Percentiles rank a stretch among this genome's conserved stretches.
Evolutionary conservation across 2,797 vertebrate genomes (phyloP).

Genomic region (Cynodonichthys magdalenae): DNA sequence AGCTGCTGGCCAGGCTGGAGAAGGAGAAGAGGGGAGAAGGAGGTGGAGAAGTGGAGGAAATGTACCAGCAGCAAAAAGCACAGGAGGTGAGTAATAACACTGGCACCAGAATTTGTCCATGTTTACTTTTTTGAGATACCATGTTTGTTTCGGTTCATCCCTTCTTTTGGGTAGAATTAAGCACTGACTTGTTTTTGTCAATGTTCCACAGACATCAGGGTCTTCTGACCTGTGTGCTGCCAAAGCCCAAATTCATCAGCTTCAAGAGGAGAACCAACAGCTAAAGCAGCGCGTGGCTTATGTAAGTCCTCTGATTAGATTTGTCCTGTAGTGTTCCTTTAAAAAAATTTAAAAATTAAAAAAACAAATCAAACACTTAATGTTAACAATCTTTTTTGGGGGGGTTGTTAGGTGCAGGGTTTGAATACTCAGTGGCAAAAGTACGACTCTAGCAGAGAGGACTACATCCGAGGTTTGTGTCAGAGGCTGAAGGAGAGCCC

Average conservation of each 20-base stretch:
- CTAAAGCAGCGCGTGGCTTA: conserved; percentile 88
- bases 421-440: conserved; percentile 95
- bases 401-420: conserved; percentile 84
- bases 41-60: conserved; percentile 42
- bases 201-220: conserved; percentile 61
- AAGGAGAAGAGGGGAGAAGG: conserved; percentile 62
- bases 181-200: conserved; percentile 10
- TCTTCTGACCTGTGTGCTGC: conserved; percentile 51
- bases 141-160: background rate
- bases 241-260: conserved; percentile 70
- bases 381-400: background rate
- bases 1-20: conserved; percentile 87
- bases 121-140: background rate
- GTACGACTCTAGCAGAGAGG: conserved; percentile 90
- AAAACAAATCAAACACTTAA: background rate
- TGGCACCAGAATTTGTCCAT: background rate
- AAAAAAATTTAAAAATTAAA: background rate
- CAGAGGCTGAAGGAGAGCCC: conserved; percentile 82
- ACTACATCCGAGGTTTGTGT: conserved; percentile 87
- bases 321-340: no score
- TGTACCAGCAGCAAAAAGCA: conserved; percentile 42
- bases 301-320: conserved; percentile 77
- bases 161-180: background rate
- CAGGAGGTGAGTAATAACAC: conserved; percentile 76
- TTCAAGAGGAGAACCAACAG: conserved; percentile 88